phyloP scores from a whole-genome alignment of 2,113 vertebrate species.

The Phalacrocorax carbo region DNA sequence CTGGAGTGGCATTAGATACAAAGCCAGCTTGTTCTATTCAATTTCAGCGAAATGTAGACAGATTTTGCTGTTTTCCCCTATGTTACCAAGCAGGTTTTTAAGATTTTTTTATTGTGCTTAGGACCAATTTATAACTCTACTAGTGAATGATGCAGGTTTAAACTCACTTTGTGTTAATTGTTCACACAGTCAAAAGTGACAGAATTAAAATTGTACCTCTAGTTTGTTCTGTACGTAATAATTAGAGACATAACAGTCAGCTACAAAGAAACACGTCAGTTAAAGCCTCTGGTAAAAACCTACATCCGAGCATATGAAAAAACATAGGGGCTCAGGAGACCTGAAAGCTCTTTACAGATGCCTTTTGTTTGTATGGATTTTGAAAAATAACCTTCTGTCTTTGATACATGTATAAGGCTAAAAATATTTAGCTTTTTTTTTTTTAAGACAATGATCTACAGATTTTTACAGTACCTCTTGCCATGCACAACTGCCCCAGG shows the following conservation, averaged over 20 bases:
- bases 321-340: neutral
- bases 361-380: neutral
- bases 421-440: neutral
- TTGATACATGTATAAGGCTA: neutral
- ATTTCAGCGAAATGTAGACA: neutral
- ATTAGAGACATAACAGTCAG: neutral
- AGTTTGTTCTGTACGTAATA: neutral
- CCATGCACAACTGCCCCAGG: constrained; percentile 93
- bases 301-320: neutral
- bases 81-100: neutral
- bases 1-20: neutral
- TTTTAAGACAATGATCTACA: neutral
- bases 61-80: neutral
- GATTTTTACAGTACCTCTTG: constrained; percentile 84
- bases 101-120: neutral
- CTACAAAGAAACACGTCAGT: neutral
- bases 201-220: neutral
- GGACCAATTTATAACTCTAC: neutral
- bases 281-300: neutral
- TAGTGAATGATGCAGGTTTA: neutral
- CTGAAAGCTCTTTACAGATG: neutral
- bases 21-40: neutral
- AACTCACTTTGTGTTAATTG: neutral
- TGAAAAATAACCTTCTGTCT: neutral
- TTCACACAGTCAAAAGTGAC: neutral